Evolutionary conservation across 2,888 invertebrate genomes (phyloP), one percentile per base, ranked within the genome.

Genomic region (Oligia fasciuncula): DNA sequence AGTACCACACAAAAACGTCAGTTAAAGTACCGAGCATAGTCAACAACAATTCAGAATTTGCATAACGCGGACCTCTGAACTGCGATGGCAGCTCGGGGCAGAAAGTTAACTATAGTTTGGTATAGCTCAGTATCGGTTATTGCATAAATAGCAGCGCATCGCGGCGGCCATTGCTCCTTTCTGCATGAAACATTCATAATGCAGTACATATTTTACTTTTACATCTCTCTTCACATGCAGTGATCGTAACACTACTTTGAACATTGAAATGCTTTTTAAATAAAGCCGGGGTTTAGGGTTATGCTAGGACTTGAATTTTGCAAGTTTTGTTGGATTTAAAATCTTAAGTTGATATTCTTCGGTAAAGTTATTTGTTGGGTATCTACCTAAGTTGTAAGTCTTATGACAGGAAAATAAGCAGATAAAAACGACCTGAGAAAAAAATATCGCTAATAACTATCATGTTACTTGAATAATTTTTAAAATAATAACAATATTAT

Each of bases 121-220:
- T 43, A 19, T 60, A 81, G 57, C 66, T 9, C n/a, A 72, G 87
- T 85, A 87, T 87, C 80, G 87, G 87, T 87, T 89, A 89, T 88
- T 85, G 86, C 86, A 90, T 87, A 88, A 88, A 88, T 82, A 86
- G 84, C 79, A 51, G 81, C 76, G 86, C 83, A 79, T 85, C 80
- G 76, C 4, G 40, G 76, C 65, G 57, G 70, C 74, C 78, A 79
- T 83, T 75, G 81, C 83, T 88, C 73, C 83, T 79, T 84, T 81
- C 73, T 75, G 74, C 74, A 90, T 90, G 87, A 90, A 90, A 90
- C 86, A 90, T 90, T 90, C 90, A 90, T 90, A 84, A 88, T 70
- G 23, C 60, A 66, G 63, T 79, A 81, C 78, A 75, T 75, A 87
- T 81, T 84, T 81, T 85, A 84, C 13, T 73, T 81, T 60, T 82